Evolutionary conservation across 2,113 vertebrate genomes (phyloP).

Genomic region (Microcebus griseorufus): DNA sequence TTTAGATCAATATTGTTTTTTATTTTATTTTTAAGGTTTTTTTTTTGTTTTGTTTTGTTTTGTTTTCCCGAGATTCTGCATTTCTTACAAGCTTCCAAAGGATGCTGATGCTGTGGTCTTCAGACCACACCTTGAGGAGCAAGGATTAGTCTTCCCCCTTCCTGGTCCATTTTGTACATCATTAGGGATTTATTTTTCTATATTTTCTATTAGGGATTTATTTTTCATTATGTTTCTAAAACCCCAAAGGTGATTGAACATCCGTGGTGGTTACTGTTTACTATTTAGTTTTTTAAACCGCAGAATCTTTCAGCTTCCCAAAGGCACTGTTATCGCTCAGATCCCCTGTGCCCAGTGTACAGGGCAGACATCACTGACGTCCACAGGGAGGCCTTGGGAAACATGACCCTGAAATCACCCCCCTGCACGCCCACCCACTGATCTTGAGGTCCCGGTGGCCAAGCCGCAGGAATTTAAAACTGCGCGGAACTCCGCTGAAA

Average conservation of each 20-base stretch:
- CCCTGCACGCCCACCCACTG: no score
- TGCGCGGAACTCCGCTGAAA: background rate
- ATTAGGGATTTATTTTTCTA: background rate
- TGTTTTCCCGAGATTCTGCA: background rate
- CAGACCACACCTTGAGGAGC: background rate
- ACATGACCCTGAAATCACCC: background rate
- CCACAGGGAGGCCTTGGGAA: background rate
- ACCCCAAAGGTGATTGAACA: background rate
- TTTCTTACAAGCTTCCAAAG: background rate
- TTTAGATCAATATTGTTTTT: no score
- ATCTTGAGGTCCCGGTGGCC: background rate
- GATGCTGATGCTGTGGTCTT: background rate
- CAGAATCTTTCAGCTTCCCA: background rate
- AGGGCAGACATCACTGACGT: background rate
- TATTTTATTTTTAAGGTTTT: no score
- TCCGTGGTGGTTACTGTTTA: background rate
- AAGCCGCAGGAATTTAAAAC: conserved; percentile 26
- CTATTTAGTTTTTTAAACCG: background rate
- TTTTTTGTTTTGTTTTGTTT: no score
- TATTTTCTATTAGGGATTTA: background rate
- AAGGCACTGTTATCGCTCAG: background rate
- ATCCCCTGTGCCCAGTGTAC: no score
- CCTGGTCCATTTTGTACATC: background rate
- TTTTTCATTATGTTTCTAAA: background rate
- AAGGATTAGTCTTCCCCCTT: background rate